These are phyloP conservation scores for Melanotaenia duboulayi DNA, from an alignment of 2,113 vertebrate genomes.

Conservation along the genomic window DNA sequence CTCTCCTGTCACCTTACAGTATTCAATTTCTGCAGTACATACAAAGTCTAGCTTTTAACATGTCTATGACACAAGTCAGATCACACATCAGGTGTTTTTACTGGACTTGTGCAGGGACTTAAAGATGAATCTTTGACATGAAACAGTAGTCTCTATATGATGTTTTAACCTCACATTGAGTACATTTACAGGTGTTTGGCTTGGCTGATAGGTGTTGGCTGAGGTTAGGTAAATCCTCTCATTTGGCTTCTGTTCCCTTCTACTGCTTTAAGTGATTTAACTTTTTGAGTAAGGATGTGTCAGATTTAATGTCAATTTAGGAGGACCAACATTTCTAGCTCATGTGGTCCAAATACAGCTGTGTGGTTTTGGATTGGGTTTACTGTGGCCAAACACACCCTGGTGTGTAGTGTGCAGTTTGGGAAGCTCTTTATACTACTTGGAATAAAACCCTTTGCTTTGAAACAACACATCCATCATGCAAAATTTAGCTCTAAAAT, in stretches of 20 bases:
- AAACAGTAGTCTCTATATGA: conserved; percentile 61
- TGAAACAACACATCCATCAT: conserved; percentile 46
- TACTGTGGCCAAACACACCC: conserved; percentile 59
- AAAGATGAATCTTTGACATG: conserved; percentile 59
- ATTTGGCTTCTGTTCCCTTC: conserved; percentile 45
- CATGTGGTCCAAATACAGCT: conserved; percentile 52
- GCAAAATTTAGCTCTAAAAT: conserved; percentile 36
- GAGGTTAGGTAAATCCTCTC: conserved; percentile 62
- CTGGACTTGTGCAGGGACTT: conserved; percentile 48
- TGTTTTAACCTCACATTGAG: conserved; percentile 57
- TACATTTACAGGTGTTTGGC: conserved; percentile 64
- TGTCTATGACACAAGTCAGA: conserved; percentile 30
- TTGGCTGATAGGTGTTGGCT: conserved; percentile 43
- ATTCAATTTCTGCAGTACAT: conserved; percentile 34
- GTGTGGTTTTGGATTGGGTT: conserved; percentile 68
- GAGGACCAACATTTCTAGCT: conserved; percentile 58
- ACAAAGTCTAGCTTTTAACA: conserved; percentile 8
- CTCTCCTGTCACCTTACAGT: conserved; percentile 31
- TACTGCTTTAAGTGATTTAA: conserved; percentile 57
- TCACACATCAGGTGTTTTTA: conserved; percentile 54
- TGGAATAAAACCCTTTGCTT: conserved; percentile 50
- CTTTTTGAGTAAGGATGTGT: conserved; percentile 65
- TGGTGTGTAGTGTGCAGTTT: conserved; percentile 42
- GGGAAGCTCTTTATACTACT: conserved; percentile 56
- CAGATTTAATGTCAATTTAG: conserved; percentile 68